These are phyloP conservation scores for Poecilia gillii DNA, from an alignment of 2,797 vertebrate genomes.

Conservation along the genomic window DNA sequence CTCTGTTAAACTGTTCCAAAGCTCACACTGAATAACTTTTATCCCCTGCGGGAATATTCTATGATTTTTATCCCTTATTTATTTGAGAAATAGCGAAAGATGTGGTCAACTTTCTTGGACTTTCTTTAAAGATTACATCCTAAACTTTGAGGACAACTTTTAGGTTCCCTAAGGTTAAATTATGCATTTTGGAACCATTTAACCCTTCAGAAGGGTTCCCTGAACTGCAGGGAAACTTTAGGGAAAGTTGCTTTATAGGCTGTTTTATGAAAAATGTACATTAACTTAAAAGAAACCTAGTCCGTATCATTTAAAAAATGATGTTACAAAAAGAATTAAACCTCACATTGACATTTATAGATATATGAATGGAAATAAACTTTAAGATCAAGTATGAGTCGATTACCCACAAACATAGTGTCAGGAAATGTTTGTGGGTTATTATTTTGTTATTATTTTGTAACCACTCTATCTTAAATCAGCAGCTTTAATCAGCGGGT, in stretches of 20 bases:
- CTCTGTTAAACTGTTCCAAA: neutral
- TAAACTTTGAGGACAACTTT: neutral
- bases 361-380: neutral
- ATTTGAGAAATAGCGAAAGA: neutral
- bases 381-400: neutral
- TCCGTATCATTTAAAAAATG: neutral
- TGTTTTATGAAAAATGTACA: neutral
- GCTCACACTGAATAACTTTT: neutral
- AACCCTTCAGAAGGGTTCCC: no score
- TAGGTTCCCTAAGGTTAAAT: neutral
- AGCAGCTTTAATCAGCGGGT: neutral
- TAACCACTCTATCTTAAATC: neutral
- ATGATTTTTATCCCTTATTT: neutral
- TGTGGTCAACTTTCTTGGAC: neutral
- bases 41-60: neutral
- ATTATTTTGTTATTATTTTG: neutral
- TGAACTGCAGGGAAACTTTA: no score
- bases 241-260: neutral
- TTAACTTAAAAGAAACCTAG: neutral
- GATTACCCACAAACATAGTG: neutral
- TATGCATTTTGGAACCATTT: neutral
- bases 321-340: neutral
- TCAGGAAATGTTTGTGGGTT: no score
- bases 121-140: neutral
- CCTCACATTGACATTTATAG: neutral